Conservation (phyloP, 2,113 vertebrate genomes). For the Fukomys damarensis region DNA sequence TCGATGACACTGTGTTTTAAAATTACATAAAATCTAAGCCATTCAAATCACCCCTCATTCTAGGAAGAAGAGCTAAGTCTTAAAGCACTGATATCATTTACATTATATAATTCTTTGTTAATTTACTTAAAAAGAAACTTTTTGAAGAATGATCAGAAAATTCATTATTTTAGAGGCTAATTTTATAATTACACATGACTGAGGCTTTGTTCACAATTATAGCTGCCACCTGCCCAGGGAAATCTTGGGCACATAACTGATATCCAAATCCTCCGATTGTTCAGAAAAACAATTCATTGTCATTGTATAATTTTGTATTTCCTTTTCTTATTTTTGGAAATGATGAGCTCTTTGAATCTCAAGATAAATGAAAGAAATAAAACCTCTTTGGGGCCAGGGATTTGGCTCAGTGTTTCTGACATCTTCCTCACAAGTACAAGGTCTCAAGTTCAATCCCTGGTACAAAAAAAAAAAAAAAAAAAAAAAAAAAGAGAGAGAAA, state of each 20-base stretch:
- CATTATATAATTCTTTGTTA: not conserved
- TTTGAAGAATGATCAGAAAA: not conserved
- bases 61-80: not conserved
- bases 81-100: not conserved
- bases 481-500: too few species aligned
- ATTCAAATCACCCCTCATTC: not conserved
- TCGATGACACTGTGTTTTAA: not conserved
- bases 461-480: too few species aligned
- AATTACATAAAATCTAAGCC: not conserved
- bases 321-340: not conserved
- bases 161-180: not conserved
- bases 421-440: too few species aligned
- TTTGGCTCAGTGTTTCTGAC: too few species aligned
- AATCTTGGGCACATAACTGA: not conserved
- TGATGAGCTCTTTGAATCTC: not conserved
- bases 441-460: too few species aligned
- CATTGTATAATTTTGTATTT: not conserved
- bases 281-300: not conserved
- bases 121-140: not conserved
- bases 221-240: not conserved
- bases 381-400: too few species aligned
- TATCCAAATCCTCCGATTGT: not conserved
- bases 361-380: not conserved
- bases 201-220: not conserved
- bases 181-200: not conserved